These are phyloP conservation scores for Cerastis leucographa DNA, from an alignment of 2,888 invertebrate species.

Conservation along the genomic window DNA sequence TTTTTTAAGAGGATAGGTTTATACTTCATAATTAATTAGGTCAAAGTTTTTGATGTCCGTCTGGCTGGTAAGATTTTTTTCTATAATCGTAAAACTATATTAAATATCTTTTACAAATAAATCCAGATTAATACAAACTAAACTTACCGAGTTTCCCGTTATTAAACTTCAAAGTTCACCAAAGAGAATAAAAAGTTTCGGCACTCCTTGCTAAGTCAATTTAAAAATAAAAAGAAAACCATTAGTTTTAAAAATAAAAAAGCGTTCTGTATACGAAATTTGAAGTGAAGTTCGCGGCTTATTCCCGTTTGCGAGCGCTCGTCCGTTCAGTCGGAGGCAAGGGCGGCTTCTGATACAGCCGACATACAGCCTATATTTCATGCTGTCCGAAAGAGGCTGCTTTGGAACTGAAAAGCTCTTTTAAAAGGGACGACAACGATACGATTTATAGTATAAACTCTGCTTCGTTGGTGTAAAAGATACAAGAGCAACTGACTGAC, in stretches of 20 bases:
- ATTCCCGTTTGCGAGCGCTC: constrained; percentile 65
- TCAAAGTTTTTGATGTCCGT: background rate
- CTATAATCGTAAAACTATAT: background rate
- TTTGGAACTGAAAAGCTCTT: constrained; percentile 62
- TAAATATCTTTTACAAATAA: background rate
- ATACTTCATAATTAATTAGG: background rate
- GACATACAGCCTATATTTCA: constrained; percentile 72
- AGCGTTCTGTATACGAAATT: constrained; percentile 64
- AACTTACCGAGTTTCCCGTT: constrained; percentile 69
- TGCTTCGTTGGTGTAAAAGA: background rate
- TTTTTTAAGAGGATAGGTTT: too few relatives aligned
- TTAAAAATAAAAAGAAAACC: constrained; percentile 33
- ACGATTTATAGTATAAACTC: background rate
- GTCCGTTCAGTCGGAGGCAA: constrained; percentile 73
- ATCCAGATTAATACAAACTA: constrained; percentile 37
- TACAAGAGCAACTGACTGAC: background rate
- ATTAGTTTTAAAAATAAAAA: constrained; percentile 50
- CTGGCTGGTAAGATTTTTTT: rapidly evolving
- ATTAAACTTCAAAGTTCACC: constrained; percentile 53
- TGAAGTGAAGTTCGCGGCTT: constrained; percentile 69
- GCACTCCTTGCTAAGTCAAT: background rate
- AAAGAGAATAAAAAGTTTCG: constrained; percentile 43
- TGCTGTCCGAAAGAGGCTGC: constrained; percentile 73
- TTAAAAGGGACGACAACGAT: constrained; percentile 71
- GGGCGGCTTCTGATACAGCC: constrained; percentile 80